A percentile compares a stretch with the other conserved stretches of the same genome.
Conservation (phyloP, 2,113 vertebrate genomes). For the Sinocyclocheilus grahami region DNA sequence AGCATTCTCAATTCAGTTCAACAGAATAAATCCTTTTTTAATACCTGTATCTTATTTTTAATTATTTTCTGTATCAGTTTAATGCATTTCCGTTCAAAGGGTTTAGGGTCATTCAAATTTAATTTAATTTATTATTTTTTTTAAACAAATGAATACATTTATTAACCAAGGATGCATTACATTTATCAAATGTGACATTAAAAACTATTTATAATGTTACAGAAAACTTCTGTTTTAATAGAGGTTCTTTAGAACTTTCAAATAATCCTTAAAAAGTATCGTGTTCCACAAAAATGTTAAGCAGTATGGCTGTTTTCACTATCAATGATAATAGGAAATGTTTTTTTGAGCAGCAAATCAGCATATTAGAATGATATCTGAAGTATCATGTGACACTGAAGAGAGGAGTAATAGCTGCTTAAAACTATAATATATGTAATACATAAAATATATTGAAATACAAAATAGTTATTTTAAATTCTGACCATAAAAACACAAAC, state of each 20-base stretch:
- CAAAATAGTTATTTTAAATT: background rate
- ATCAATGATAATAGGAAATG: background rate
- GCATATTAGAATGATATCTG: background rate
- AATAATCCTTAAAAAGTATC: background rate
- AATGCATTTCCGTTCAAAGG: background rate
- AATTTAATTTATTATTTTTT: background rate
- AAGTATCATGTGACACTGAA: background rate
- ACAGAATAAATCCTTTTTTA: too few relatives aligned
- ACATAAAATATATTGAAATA: background rate
- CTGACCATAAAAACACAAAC: background rate
- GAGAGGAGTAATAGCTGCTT: background rate
- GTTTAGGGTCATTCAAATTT: background rate
- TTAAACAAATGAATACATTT: background rate
- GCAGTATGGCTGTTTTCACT: background rate
- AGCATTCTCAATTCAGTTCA: background rate
- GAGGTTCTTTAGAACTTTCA: background rate
- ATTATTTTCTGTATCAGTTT: background rate
- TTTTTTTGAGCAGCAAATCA: background rate
- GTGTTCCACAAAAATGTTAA: background rate
- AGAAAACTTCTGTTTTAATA: background rate
- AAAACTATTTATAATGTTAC: background rate
- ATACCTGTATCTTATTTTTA: too few relatives aligned
- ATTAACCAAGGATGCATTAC: background rate
- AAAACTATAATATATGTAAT: background rate
- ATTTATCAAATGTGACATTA: background rate